Evolutionary conservation across 2,797 vertebrate species (phyloP).

Genomic region (Protonibea diacanthus): DNA sequence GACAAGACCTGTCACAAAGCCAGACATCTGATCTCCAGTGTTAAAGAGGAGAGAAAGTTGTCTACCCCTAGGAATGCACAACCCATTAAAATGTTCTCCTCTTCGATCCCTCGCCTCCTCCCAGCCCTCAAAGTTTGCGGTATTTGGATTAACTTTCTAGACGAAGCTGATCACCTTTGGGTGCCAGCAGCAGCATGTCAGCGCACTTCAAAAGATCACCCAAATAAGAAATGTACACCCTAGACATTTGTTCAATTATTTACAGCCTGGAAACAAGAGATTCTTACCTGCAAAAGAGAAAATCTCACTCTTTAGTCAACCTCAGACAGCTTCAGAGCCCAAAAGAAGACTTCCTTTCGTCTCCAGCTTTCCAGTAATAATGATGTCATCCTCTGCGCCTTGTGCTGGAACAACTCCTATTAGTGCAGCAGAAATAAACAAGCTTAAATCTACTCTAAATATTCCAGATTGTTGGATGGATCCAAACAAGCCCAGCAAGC

Average conservation of each 20-base stretch:
- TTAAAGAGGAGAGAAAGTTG: constrained; percentile 62
- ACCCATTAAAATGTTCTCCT: constrained; percentile 50
- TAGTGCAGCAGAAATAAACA: constrained; percentile 52
- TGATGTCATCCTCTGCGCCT: constrained; percentile 16
- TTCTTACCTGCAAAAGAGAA: constrained; percentile 7
- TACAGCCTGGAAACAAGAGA: constrained; percentile 8
- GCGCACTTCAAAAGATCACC: constrained; percentile 2
- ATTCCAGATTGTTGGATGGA: constrained; percentile 22
- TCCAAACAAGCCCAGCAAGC: constrained; percentile 13
- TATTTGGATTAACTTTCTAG: constrained; percentile 26
- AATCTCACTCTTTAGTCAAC: not conserved
- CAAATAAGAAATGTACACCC: not conserved
- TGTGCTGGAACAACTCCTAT: constrained; percentile 12
- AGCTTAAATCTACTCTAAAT: constrained; percentile 22
- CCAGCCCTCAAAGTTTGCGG: constrained; percentile 16
- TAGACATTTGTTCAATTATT: constrained; percentile 10
- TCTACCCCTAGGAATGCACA: constrained; percentile 52
- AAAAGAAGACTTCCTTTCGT: constrained; percentile 1
- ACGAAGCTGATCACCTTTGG: constrained; percentile 20
- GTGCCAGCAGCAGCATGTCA: constrained; percentile 2
- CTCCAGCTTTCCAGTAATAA: constrained; percentile 15
- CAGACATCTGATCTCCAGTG: constrained; percentile 60
- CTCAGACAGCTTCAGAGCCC: constrained; percentile 10
- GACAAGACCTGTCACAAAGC: constrained; percentile 57
- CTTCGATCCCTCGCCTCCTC: not conserved